Evolutionary conservation across 64 coral and sea anemone genomes (phyloP).

Genomic region (Pachyseris speciosa): DNA sequence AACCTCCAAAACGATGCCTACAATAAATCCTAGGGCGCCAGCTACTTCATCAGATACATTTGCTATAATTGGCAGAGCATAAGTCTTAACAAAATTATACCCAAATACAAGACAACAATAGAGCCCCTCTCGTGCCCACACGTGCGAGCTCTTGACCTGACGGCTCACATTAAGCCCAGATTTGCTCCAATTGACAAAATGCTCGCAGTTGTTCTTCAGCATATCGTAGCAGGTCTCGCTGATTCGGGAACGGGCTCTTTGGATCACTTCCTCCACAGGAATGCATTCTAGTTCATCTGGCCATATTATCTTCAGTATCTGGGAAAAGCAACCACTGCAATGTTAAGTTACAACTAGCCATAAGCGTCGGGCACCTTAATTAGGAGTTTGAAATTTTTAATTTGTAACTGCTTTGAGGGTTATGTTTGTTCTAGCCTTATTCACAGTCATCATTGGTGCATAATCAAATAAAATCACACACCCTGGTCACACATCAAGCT

Average conservation of each 20-base stretch:
- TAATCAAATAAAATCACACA: too few relatives aligned
- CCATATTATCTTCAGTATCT: constrained; percentile 44
- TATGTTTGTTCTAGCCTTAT: too few relatives aligned
- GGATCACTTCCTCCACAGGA: background rate
- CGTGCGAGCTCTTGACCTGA: constrained; percentile 33
- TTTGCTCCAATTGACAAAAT: constrained; percentile 50
- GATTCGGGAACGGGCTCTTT: background rate
- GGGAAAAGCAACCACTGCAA: too few relatives aligned
- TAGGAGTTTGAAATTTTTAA: too few relatives aligned
- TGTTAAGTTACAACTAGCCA: too few relatives aligned
- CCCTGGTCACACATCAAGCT: too few relatives aligned
- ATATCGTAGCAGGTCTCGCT: constrained; percentile 11
- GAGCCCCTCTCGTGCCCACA: background rate
- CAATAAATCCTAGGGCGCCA: background rate
- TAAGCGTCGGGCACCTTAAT: too few relatives aligned
- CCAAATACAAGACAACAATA: background rate
- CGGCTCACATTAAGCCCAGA: constrained; percentile 43
- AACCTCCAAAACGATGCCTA: constrained; percentile 3
- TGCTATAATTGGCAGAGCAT: background rate
- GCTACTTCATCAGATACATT: constrained; percentile 42
- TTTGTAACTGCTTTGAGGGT: too few relatives aligned
- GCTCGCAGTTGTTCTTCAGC: constrained; percentile 65
- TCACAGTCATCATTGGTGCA: too few relatives aligned
- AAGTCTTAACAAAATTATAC: background rate
- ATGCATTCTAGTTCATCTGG: constrained; percentile 13